phyloP scores from a whole-genome alignment of 1,140 invertebrate genomes.

The Drosophila nikananu region DNA sequence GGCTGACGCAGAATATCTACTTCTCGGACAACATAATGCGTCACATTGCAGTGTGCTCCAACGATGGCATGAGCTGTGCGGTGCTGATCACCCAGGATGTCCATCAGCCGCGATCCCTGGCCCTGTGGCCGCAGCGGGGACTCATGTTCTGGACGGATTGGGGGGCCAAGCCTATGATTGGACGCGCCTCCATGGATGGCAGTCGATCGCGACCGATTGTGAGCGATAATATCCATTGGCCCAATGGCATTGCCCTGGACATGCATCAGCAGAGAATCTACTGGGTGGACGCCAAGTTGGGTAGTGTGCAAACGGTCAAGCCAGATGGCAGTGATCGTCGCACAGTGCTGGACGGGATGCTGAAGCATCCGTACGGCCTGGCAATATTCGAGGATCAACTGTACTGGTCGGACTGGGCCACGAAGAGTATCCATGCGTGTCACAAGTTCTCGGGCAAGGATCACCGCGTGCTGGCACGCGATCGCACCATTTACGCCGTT shows the following conservation, averaged over 20 bases:
- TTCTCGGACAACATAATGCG: slow-evolving; percentile 91
- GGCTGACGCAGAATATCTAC: slow-evolving; percentile 91
- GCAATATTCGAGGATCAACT: slow-evolving; percentile 94
- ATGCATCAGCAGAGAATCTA: slow-evolving; percentile 91
- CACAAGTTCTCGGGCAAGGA: slow-evolving; percentile 90
- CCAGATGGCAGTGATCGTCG: slow-evolving; percentile 91
- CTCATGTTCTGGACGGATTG: slow-evolving; percentile 95
- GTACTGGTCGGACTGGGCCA: slow-evolving; percentile 94
- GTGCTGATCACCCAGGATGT: slow-evolving; percentile 87
- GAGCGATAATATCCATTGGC: slow-evolving; percentile 90
- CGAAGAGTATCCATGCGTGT: slow-evolving; percentile 88
- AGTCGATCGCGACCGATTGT: slow-evolving; percentile 87
- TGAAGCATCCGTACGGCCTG: slow-evolving; percentile 92
- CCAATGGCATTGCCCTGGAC: slow-evolving; percentile 96
- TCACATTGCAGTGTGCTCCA: slow-evolving; percentile 91
- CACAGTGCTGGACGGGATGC: slow-evolving; percentile 87
- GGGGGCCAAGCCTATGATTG: slow-evolving; percentile 90
- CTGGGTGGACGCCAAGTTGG: slow-evolving; percentile 92
- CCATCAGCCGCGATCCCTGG: slow-evolving; percentile 88
- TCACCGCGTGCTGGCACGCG: slow-evolving; percentile 85
- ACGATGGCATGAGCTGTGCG: slow-evolving; percentile 88
- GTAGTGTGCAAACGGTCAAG: slow-evolving; percentile 91
- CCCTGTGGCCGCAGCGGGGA: slow-evolving; percentile 88
- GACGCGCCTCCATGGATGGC: slow-evolving; percentile 94
- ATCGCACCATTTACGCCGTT: slow-evolving; percentile 88